Evolutionary conservation across 92 coral and sea anemone species (phyloP), one percentile per base, ranked within the genome.

Genomic region (Umimayanthus kanabou): DNA sequence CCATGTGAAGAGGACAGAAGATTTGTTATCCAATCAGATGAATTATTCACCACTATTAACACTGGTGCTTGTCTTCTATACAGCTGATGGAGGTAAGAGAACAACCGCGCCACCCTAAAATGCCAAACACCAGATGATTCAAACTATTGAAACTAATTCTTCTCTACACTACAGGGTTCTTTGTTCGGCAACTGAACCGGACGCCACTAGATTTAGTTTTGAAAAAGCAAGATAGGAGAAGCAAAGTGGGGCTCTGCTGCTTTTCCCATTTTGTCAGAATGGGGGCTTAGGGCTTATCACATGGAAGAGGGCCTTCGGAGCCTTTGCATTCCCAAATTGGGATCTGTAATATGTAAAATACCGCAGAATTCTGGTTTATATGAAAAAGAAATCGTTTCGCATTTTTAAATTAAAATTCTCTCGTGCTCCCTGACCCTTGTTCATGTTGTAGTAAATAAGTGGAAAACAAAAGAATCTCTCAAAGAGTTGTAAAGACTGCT

Each of bases 1-100:
- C 76, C 86, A 82, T 82, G 86, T 82, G 76, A 82, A 82, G 77
- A 82, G 76, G 77, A 67, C 58, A 25, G 65, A 39, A 49, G 76
- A 26, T 42, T 69, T 61, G 28, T 18, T 65, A 15, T 73, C 28
- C 76, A 57, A 40, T 69, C 76, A 82, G 73, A 82, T 82, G 86
- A 82, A 82, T 82, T 67, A 66, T 82, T 82, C 39, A 82, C 57
- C 65, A 26, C 11, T 82, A 7, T 0, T 82, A 28, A 40, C 73
- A 65, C 86, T 82, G 86, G 86, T 82, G 86, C 86, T 82, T 71
- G 77, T 82, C 57, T 69, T 43, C 26, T 43, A 25, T 74, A 49
- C 76, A 42, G 86, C 77, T 82, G 77, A 82, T 15, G 86, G 76
- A 43, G 86, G 86, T 82, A 47, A n/a, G 86, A 43, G 39, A 67